A percentile compares a stretch with the other conserved stretches of the same genome.
These are phyloP conservation scores for Hydrozoanthus gracilis DNA, from an alignment of 92 coral and sea anemone species.

Conservation along the genomic window DNA sequence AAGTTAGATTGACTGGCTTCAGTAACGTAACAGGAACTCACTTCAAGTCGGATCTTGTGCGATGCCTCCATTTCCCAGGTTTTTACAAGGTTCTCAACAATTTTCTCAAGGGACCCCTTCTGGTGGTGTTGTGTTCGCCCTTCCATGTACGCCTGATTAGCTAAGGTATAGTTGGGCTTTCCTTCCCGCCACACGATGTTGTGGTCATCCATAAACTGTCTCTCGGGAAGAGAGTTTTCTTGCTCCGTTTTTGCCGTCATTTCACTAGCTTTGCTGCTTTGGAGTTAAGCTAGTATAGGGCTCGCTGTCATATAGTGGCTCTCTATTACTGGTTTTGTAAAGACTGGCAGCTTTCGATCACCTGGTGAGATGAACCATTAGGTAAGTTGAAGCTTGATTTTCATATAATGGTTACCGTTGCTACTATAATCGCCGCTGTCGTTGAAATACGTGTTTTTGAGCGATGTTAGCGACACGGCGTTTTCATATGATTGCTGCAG, in stretches of 20 bases:
- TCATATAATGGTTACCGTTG: too few species aligned
- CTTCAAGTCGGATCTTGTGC: slow-evolving; percentile 70
- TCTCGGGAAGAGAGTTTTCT: slow-evolving; percentile 17
- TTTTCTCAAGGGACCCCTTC: slow-evolving; percentile 73
- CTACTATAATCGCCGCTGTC: too few species aligned
- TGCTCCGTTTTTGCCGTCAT: neutral
- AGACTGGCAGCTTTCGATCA: too few species aligned
- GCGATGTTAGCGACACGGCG: too few species aligned
- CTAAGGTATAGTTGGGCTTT: slow-evolving; percentile 76
- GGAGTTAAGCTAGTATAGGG: too few species aligned
- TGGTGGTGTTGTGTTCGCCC: slow-evolving; percentile 79
- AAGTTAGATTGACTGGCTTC: neutral
- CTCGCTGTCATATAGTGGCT: too few species aligned
- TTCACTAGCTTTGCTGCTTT: neutral
- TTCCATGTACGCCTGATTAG: slow-evolving; percentile 64
- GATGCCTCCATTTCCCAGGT: slow-evolving; percentile 91
- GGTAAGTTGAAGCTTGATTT: too few species aligned
- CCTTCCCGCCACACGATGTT: slow-evolving; percentile 83
- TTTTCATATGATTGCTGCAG: too few species aligned
- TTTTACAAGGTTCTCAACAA: slow-evolving; percentile 79
- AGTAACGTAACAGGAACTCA: neutral
- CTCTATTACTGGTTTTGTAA: too few species aligned
- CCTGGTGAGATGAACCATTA: too few species aligned
- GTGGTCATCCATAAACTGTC: slow-evolving; percentile 80
- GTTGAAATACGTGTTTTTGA: too few species aligned